Evolutionary conservation across 2,113 vertebrate species (phyloP).

Genomic region (Toxostoma redivivum): DNA sequence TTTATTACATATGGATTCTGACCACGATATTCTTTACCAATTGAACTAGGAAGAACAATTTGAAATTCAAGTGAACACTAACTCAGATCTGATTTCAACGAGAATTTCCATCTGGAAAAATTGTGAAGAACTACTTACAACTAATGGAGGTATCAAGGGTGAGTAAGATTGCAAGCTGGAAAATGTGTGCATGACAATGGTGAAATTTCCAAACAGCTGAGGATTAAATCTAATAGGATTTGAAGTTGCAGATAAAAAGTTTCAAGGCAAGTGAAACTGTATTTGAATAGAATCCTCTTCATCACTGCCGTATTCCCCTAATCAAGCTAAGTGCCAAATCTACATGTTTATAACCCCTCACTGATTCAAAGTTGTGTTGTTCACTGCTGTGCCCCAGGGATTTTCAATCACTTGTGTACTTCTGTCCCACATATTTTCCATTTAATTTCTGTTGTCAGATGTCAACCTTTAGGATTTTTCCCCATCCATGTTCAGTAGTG

Average conservation of each 20-base stretch:
- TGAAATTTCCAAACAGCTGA: background rate
- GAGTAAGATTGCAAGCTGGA: background rate
- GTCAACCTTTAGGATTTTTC: background rate
- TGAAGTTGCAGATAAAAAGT: slow-evolving; percentile 17
- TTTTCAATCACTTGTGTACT: background rate
- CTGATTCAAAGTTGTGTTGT: background rate
- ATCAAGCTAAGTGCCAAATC: background rate
- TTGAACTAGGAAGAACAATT: background rate
- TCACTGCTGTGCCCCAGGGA: background rate
- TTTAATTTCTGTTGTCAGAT: slow-evolving; percentile 9
- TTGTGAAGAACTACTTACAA: slow-evolving; percentile 3
- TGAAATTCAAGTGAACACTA: slow-evolving; percentile 51
- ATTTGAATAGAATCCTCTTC: background rate
- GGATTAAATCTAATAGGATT: background rate
- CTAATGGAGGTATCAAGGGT: background rate
- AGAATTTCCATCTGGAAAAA: slow-evolving; percentile 45
- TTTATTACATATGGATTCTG: background rate
- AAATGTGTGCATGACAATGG: background rate
- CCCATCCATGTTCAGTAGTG: background rate
- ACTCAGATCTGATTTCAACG: slow-evolving; percentile 44
- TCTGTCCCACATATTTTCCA: slow-evolving; percentile 5
- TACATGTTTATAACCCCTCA: background rate
- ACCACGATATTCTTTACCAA: background rate
- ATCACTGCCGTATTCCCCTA: background rate
- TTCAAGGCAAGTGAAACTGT: background rate